phyloP scores from a whole-genome alignment of 2,113 vertebrate species.

The Alces alces region DNA sequence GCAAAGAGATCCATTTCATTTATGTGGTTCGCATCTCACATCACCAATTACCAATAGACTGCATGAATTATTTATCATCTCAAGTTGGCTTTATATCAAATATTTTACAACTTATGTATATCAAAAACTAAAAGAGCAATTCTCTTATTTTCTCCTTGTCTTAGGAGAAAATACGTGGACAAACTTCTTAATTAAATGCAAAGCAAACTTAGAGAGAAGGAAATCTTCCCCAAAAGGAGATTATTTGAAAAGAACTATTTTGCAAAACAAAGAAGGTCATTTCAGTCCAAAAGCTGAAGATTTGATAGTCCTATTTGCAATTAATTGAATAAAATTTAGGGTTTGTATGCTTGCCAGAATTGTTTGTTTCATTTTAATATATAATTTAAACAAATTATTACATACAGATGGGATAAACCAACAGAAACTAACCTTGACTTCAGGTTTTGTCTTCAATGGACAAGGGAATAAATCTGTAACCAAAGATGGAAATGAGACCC shows the following conservation, averaged over 20 bases:
- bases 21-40: not conserved
- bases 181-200: conserved; percentile 36
- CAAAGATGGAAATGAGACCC: not conserved
- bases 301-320: not conserved
- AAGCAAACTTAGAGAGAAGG: not conserved
- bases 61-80: conserved; percentile 46
- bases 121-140: not conserved
- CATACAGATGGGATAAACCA: not conserved
- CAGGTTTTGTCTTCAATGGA: not conserved
- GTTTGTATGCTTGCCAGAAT: not conserved
- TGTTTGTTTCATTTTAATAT: not conserved
- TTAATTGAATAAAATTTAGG: not conserved
- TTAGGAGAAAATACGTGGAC: not conserved
- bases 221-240: not conserved
- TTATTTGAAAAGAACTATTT: not conserved
- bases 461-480: not conserved
- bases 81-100: not conserved
- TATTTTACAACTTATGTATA: conserved; percentile 13
- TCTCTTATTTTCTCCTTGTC: conserved; percentile 31
- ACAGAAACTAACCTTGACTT: not conserved
- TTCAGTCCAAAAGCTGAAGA: not conserved
- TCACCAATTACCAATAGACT: conserved; percentile 33
- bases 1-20: conserved; percentile 45
- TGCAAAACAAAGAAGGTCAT: not conserved
- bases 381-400: not conserved